A percentile compares a stretch with the other conserved stretches of the same genome.
Conservation (phyloP, 2,888 invertebrate genomes). For the Rhagonycha fulva region DNA sequence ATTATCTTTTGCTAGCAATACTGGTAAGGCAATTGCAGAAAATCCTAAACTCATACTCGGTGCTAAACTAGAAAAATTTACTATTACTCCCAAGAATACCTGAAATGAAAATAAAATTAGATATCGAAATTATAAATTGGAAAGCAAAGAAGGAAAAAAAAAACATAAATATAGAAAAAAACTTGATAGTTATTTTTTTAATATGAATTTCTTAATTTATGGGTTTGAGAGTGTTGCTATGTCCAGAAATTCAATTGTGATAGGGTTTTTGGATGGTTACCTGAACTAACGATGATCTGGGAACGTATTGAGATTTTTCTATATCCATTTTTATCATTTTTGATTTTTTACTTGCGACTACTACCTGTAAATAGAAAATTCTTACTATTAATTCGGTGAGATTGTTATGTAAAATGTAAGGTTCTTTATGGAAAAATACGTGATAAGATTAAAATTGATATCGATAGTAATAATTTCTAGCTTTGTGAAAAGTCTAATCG, state of each 20-base stretch:
- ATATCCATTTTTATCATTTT: not conserved
- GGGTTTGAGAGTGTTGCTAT: not conserved
- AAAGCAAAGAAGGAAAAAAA: too few species aligned
- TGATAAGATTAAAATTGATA: not conserved
- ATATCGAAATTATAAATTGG: too few species aligned
- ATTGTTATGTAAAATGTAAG: not conserved
- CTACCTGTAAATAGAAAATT: not conserved
- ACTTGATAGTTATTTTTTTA: too few species aligned
- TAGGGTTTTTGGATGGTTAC: not conserved
- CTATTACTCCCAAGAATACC: conserved; percentile 57
- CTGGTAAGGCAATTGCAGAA: conserved; percentile 60
- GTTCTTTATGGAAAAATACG: not conserved
- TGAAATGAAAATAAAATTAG: conserved; percentile 39
- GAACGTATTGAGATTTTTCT: not conserved
- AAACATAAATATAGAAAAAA: too few species aligned
- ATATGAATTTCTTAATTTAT: too few species aligned
- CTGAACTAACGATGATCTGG: not conserved
- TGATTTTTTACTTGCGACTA: not conserved
- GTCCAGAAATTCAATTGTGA: not conserved
- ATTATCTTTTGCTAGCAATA: conserved; percentile 49
- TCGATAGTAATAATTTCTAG: not conserved
- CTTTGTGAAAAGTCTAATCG: not conserved
- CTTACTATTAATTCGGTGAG: not conserved
- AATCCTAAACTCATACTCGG: conserved; percentile 64
- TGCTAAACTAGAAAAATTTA: conserved; percentile 58